A percentile compares a stretch with the other conserved stretches of the same genome.
Conservation (phyloP, 2,113 vertebrate genomes). For the crab-eating macaque (Macaca fascicularis) region T2T-MFA8v1.1 NC_088395.1:35690501-35691000, state of each 20-base stretch:
- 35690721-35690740: not conserved
- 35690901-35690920: no score
- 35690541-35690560: not conserved
- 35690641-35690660: not conserved
- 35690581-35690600: slow-evolving; percentile 26
- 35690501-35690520: slow-evolving; percentile 11
- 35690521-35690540: not conserved
- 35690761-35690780: not conserved
- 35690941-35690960: no score
- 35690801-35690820: not conserved
- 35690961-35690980: no score
- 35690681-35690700: not conserved
- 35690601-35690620: not conserved
- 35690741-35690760: not conserved
- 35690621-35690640: not conserved
- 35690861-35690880: no score
- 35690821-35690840: not conserved
- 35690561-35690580: slow-evolving; percentile 34
- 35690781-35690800: not conserved
- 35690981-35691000: no score
- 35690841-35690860: no score
- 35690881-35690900: no score
- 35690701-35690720: not conserved
- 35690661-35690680: not conserved
- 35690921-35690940: no score